A percentile compares a stretch with the other conserved stretches of the same genome.
Conservation (phyloP, 53 echinoderm and acorn worm genomes). For the Paracentrotus lividus region DNA sequence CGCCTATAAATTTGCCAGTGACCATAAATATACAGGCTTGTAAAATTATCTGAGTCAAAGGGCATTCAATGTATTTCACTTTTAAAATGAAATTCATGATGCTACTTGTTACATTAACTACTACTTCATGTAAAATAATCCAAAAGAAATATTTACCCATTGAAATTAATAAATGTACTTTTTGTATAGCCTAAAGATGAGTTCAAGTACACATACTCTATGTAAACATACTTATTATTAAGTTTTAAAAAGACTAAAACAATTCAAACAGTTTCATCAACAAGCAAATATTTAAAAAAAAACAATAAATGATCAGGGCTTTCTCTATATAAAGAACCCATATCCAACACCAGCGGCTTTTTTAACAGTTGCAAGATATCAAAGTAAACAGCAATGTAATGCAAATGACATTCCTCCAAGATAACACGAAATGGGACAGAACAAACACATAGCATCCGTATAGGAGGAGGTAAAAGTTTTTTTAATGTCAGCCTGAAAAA, state of each 20-base stretch:
- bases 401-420: neutral
- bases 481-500: neutral
- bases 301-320: too few species aligned
- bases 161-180: too few species aligned
- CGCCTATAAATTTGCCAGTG: neutral
- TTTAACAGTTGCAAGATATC: constrained; percentile 9
- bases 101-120: neutral
- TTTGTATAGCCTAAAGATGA: too few species aligned
- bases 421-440: neutral
- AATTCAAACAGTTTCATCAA: neutral
- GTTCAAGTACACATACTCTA: too few species aligned
- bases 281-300: neutral
- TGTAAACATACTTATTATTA: too few species aligned
- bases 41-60: neutral
- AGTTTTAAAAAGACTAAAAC: neutral
- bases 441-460: neutral
- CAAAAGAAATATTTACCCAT: too few species aligned
- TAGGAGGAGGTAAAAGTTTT: neutral
- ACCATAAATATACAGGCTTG: constrained; percentile 19
- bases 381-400: neutral
- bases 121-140: too few species aligned
- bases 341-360: neutral
- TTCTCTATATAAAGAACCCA: neutral
- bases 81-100: neutral
- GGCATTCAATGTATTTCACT: neutral